These are phyloP conservation scores for Marmota monax DNA, from an alignment of 2,113 vertebrate species.

Conservation along the genomic window DNA sequence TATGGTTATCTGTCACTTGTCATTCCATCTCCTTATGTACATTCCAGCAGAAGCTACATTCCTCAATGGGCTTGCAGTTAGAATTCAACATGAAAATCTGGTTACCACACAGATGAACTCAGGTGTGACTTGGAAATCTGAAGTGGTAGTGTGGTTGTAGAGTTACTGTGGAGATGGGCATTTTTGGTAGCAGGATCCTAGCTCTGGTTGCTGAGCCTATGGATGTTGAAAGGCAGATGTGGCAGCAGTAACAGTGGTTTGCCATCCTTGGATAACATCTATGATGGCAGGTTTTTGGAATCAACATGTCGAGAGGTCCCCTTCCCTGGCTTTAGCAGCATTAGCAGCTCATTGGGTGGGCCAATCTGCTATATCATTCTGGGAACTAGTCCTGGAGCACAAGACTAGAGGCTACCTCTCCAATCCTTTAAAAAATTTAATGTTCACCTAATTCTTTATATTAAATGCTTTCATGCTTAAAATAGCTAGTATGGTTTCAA, in stretches of 20 bases:
- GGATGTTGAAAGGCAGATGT: not conserved
- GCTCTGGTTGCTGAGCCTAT: not conserved
- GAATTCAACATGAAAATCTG: not conserved
- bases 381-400: not conserved
- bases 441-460: constrained; percentile 65
- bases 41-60: not conserved
- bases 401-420: not conserved
- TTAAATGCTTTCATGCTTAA: constrained; percentile 72
- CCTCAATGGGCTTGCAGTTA: not conserved
- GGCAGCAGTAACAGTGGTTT: accelerated
- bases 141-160: not conserved
- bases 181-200: not conserved
- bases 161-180: not conserved
- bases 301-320: not conserved
- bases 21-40: not conserved
- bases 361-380: not conserved
- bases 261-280: not conserved
- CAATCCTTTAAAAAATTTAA: constrained; percentile 56
- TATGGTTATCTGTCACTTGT: not conserved
- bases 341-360: not conserved
- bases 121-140: not conserved
- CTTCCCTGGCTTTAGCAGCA: not conserved
- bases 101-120: not conserved
- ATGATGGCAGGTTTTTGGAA: not conserved
- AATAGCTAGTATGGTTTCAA: constrained; percentile 69